Percentiles rank a stretch among this genome's conserved stretches.
Conservation (phyloP, 2,797 vertebrate species). For the Mormyrops attenuatus region DNA sequence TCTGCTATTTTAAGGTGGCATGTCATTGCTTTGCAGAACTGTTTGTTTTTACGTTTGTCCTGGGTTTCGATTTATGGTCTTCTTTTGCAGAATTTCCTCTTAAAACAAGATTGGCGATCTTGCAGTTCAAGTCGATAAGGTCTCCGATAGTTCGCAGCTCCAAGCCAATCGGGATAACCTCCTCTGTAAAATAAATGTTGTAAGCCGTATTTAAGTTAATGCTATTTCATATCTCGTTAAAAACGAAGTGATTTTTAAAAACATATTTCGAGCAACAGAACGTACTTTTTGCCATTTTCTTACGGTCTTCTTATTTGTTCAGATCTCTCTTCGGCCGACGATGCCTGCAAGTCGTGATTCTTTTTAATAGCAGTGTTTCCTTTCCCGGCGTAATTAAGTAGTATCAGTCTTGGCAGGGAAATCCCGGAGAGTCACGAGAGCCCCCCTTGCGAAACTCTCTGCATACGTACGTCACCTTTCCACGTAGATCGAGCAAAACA, state of each 20-base stretch:
- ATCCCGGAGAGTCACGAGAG: neutral
- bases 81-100: neutral
- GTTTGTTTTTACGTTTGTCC: neutral
- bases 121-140: neutral
- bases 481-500: neutral
- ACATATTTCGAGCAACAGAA: neutral
- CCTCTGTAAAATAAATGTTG: constrained; percentile 3
- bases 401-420: neutral
- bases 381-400: neutral
- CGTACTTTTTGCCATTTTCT: constrained; percentile 22
- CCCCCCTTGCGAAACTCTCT: neutral
- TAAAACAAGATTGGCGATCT: neutral
- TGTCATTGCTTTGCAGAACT: neutral
- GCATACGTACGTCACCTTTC: neutral
- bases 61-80: neutral
- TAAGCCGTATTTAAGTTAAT: neutral
- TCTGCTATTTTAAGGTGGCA: neutral
- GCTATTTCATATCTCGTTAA: neutral
- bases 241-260: neutral
- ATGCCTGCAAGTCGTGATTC: neutral
- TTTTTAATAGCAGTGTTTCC: neutral
- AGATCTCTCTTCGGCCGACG: neutral
- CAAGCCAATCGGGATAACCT: neutral
- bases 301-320: neutral
- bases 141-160: constrained; percentile 10